Percentiles rank a stretch among this genome's conserved stretches.
These are phyloP conservation scores for Brachyalestes nurse DNA, from an alignment of 2,797 vertebrate genomes.

Conservation along the genomic window DNA sequence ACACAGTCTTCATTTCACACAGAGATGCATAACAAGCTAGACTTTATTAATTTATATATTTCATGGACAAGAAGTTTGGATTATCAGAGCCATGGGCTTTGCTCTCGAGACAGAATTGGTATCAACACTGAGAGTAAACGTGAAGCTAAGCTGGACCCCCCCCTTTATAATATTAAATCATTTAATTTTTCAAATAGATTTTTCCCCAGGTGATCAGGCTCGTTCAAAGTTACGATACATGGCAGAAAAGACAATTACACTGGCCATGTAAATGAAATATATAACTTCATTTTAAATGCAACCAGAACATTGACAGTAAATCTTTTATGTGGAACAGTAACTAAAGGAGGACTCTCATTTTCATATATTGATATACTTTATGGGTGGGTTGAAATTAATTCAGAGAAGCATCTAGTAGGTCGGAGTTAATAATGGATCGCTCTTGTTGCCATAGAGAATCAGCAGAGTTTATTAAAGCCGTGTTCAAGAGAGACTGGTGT, in stretches of 20 bases:
- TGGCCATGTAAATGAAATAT: not conserved
- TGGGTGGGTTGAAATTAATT: conserved; percentile 58
- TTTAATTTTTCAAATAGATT: too few relatives aligned
- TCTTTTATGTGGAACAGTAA: not conserved
- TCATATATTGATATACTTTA: conserved; percentile 19
- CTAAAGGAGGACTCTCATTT: not conserved
- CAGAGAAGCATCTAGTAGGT: conserved; percentile 54
- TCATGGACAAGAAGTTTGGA: not conserved
- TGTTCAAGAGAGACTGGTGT: conserved; percentile 9
- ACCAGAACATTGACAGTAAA: not conserved
- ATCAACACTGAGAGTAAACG: not conserved
- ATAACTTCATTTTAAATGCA: not conserved
- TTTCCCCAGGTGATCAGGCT: too few relatives aligned
- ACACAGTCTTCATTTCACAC: not conserved
- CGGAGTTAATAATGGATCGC: conserved; percentile 64
- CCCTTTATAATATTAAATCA: too few relatives aligned
- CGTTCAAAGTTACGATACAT: not conserved
- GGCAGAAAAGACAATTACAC: not conserved
- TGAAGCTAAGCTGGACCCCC: not conserved
- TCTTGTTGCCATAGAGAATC: conserved; percentile 43
- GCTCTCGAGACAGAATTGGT: not conserved
- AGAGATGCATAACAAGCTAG: conserved; percentile 12
- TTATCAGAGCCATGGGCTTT: conserved; percentile 6
- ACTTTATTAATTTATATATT: conserved; percentile 28
- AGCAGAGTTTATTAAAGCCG: conserved; percentile 25